These are phyloP conservation scores for Alitta virens DNA, from an alignment of 2,888 invertebrate species.

Conservation along the genomic window DNA sequence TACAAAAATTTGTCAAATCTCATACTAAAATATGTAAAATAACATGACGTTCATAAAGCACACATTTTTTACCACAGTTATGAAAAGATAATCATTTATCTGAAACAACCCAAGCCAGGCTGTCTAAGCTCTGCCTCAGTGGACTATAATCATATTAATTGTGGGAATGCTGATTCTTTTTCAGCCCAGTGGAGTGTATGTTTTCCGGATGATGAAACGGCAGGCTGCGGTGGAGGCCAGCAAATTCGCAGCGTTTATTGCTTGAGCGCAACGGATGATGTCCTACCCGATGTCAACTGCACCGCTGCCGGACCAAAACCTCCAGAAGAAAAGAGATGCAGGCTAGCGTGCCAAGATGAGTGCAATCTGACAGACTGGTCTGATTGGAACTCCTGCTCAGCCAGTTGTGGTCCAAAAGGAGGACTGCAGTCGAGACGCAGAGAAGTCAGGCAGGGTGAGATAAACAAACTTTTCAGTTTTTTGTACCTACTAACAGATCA, in stretches of 20 bases:
- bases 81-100: too few relatives aligned
- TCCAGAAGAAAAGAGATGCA: conserved; percentile 27
- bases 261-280: conserved; percentile 21
- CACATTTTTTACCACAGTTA: too few relatives aligned
- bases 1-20: too few relatives aligned
- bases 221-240: conserved; percentile 19
- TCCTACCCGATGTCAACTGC: conserved; percentile 14
- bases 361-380: conserved; percentile 65
- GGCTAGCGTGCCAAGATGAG: conserved; percentile 63
- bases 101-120: too few relatives aligned
- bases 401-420: conserved; percentile 6
- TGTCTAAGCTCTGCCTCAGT: too few relatives aligned
- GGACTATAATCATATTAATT: too few relatives aligned
- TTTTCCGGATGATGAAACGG: conserved; percentile 1
- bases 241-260: conserved; percentile 25
- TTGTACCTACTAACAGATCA: too few relatives aligned
- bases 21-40: too few relatives aligned
- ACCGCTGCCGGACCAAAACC: not conserved
- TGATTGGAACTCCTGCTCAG: conserved; percentile 63
- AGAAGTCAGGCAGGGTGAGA: not conserved
- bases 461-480: too few relatives aligned
- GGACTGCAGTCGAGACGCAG: conserved; percentile 11
- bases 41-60: too few relatives aligned
- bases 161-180: too few relatives aligned
- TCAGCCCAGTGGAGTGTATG: conserved; percentile 22